A percentile compares a stretch with the other conserved stretches of the same genome.
Evolutionary conservation across 2,888 invertebrate genomes (phyloP).

Genomic region (Caenorhabditis sp.): DNA sequence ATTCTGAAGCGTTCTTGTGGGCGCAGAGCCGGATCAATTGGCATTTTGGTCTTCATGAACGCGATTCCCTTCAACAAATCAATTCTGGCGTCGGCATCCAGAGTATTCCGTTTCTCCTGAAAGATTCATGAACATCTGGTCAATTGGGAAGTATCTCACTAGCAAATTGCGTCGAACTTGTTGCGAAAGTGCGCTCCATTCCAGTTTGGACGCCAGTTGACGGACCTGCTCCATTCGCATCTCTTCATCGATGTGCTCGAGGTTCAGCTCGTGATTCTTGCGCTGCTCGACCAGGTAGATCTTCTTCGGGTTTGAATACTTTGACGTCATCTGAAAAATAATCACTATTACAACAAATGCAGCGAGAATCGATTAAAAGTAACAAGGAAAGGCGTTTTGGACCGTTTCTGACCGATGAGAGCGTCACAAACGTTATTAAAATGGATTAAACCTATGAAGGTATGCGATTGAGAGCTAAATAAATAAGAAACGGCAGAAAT

Average conservation of each 20-base stretch:
- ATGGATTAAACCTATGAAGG: too few species aligned
- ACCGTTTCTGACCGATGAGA: too few species aligned
- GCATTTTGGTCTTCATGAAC: slow-evolving; percentile 28
- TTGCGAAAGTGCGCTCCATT: slow-evolving; percentile 30
- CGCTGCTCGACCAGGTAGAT: slow-evolving; percentile 3
- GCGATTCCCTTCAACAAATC: slow-evolving; percentile 25
- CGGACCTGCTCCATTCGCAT: slow-evolving; percentile 45
- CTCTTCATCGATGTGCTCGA: slow-evolving; percentile 34
- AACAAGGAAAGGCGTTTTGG: too few species aligned
- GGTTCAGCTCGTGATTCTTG: slow-evolving; percentile 17
- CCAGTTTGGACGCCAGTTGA: slow-evolving; percentile 13
- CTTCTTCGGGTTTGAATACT: neutral
- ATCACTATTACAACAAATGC: neutral
- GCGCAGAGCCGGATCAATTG: neutral
- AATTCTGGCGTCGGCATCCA: slow-evolving; percentile 30
- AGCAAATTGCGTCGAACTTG: slow-evolving; percentile 17
- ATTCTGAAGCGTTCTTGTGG: slow-evolving; percentile 10
- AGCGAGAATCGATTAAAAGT: too few species aligned
- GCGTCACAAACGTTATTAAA: too few species aligned
- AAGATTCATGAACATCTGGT: too few species aligned
- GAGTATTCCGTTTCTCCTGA: slow-evolving; percentile 38
- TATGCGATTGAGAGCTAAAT: too few species aligned
- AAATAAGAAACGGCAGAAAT: too few species aligned
- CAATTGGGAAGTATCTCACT: slow-evolving; percentile 6
- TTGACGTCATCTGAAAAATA: neutral